Evolutionary conservation across 2,888 invertebrate genomes (phyloP), one percentile per base, ranked within the genome.

Genomic region (Steromphala cineraria): DNA sequence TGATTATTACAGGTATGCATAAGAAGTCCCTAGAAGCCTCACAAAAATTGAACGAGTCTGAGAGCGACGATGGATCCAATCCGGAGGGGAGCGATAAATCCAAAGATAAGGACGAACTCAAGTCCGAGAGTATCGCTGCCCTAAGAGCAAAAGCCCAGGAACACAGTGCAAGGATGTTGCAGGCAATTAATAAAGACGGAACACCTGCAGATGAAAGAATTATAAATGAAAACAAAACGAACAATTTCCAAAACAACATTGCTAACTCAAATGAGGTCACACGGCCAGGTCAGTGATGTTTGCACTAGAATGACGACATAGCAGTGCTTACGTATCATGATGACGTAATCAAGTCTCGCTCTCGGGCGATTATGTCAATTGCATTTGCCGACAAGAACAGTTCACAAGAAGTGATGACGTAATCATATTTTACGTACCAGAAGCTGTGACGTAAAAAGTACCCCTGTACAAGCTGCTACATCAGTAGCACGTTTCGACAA

Each of bases 11-110:
- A 99, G 99, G 99, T 94, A 99, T 99, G 99, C 99, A 99, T 95
- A 96, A 99, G 91, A 99, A 99, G 95, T 98, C 98, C 76, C 94
- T 99, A 92, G 99, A 99, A 95, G 99, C 99, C 79, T 98, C 99
- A 86, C 97, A 97, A 90, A 97, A 98, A 93, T 96, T 99, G 85
- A 98, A 97, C 94, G 98, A 98, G 91, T 91, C 92, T 82, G 87
- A 91, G 36, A 90, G 89, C 21, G 98, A 97, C 94, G 97, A 97
- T 90, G 91, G 89, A 7, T 87, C 89, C 83, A 86, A 90, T 53
- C 89, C 88, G 40, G 90, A 90, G 24, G 88, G 87, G 40, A 88
- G 88, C 40, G 87, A 87, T 31, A 77, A 84, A 56, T 80, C 83
- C 17, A 87, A 86, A 53, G 89, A 89, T 76, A 90, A 90, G 76